Conservation (phyloP, 2,888 invertebrate species). For the Nephrotoma flavescens region DNA sequence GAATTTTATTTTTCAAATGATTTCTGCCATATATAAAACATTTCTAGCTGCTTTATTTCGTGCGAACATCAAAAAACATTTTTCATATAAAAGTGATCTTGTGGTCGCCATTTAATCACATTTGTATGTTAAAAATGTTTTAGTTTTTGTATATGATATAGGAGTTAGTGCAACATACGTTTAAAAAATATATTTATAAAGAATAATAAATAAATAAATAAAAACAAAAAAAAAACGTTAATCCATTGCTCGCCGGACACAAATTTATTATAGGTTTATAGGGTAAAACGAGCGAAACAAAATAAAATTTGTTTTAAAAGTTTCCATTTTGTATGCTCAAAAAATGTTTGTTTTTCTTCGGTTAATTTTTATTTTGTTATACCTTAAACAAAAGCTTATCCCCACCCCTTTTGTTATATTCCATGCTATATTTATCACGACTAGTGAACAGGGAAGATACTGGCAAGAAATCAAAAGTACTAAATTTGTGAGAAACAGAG, state of each 20-base stretch:
- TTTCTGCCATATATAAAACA: background rate
- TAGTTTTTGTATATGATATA: background rate
- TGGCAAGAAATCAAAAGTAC: too few relatives aligned
- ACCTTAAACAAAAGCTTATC: too few relatives aligned
- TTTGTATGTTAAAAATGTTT: background rate
- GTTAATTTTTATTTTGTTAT: too few relatives aligned
- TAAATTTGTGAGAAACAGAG: too few relatives aligned
- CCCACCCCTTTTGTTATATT: too few relatives aligned
- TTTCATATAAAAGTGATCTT: background rate
- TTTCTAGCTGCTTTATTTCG: background rate
- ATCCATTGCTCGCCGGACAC: background rate
- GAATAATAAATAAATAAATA: background rate
- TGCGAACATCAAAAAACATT: background rate
- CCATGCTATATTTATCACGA: too few relatives aligned
- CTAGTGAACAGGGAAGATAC: too few relatives aligned
- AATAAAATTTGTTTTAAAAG: too few relatives aligned
- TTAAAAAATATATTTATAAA: background rate
- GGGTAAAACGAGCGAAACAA: too few relatives aligned
- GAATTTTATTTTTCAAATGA: background rate
- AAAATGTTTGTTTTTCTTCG: too few relatives aligned
- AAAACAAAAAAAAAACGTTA: background rate
- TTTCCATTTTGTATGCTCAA: too few relatives aligned
- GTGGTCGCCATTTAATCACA: background rate
- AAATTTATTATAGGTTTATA: too few relatives aligned
- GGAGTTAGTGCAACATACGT: background rate